These are phyloP conservation scores for Brachypalpus laphriformis DNA, from an alignment of 2,888 invertebrate genomes.

Conservation along the genomic window DNA sequence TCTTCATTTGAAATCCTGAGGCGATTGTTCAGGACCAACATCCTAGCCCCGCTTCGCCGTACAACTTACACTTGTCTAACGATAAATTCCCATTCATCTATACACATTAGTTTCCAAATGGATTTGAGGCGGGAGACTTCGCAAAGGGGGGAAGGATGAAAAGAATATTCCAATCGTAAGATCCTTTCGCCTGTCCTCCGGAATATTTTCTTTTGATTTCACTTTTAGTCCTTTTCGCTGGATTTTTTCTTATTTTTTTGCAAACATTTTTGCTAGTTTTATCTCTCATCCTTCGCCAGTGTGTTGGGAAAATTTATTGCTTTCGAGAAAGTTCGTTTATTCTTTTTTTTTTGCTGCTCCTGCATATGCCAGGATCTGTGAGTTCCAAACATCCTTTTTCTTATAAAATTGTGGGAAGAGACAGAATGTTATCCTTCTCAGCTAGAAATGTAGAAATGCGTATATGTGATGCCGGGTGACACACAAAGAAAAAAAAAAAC, in stretches of 20 bases:
- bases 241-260: conserved; percentile 17
- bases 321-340: conserved; percentile 49
- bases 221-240: conserved; percentile 58
- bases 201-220: conserved; percentile 71
- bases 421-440: conserved; percentile 23
- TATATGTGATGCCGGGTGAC: conserved; percentile 14
- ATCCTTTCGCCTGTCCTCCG: conserved; percentile 41
- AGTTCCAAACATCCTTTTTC: conserved; percentile 39
- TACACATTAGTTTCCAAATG: conserved; percentile 65
- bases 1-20: conserved; percentile 62
- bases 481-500: background rate
- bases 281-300: conserved; percentile 42
- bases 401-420: conserved; percentile 6
- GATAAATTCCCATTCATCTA: conserved; percentile 69
- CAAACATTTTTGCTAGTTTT: conserved; percentile 61
- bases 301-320: conserved; percentile 68
- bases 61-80: conserved; percentile 70
- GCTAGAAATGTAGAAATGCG: conserved; percentile 39
- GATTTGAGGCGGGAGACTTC: conserved; percentile 1
- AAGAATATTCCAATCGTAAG: conserved; percentile 61
- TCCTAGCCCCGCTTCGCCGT: background rate
- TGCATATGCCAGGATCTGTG: conserved; percentile 36
- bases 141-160: too few relatives aligned
- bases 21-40: conserved; percentile 33
- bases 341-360: conserved; percentile 15